Conservation (phyloP, 2,888 invertebrate genomes). For the Cylloceria caligata region DNA sequence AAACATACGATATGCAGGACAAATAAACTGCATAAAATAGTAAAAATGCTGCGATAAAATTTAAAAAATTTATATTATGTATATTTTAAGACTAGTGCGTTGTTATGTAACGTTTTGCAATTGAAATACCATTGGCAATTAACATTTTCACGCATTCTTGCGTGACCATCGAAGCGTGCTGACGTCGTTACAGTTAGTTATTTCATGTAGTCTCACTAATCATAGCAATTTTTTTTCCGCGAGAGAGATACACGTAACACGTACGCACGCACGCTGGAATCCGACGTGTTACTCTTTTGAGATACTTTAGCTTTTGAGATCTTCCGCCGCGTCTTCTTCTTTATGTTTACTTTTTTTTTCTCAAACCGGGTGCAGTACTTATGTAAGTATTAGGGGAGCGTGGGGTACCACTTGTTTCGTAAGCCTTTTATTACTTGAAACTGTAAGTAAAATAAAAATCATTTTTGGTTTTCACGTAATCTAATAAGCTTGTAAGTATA, state of each 20-base stretch:
- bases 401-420: no score
- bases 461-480: no score
- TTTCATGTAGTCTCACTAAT: slow-evolving; percentile 19
- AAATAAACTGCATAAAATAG: neutral
- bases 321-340: slow-evolving; percentile 14
- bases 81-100: neutral
- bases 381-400: no score
- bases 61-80: neutral
- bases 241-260: slow-evolving; percentile 12
- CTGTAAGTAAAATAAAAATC: no score
- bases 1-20: neutral
- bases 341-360: slow-evolving; percentile 6
- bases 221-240: neutral
- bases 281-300: slow-evolving; percentile 1
- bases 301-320: neutral
- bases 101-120: neutral
- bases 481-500: no score
- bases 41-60: neutral
- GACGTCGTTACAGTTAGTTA: slow-evolving; percentile 21
- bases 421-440: no score
- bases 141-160: slow-evolving; percentile 19
- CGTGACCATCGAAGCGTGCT: slow-evolving; percentile 10
- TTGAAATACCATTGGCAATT: neutral
- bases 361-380: neutral
- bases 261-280: slow-evolving; percentile 37